Conservation (phyloP, 2,888 invertebrate species). For the Pocota personata region DNA sequence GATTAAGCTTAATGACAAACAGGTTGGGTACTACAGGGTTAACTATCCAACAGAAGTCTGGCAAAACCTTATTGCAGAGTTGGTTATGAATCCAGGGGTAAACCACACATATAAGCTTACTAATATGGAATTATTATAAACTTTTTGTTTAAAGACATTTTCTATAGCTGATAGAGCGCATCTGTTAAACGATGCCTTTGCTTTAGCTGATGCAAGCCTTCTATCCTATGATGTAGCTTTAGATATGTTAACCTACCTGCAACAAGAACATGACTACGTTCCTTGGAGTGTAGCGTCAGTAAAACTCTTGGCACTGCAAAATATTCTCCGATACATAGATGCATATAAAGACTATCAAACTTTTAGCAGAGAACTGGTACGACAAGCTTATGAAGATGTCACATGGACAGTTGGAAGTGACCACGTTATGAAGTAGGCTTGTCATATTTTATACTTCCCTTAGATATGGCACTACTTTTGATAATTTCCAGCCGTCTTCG, state of each 20-base stretch:
- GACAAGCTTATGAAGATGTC: slow-evolving; percentile 85
- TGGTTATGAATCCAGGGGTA: slow-evolving; percentile 75
- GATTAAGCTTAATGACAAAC: slow-evolving; percentile 92
- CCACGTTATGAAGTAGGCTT: slow-evolving; percentile 78
- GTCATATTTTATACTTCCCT: background rate
- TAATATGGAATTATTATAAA: too few species aligned
- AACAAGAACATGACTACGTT: slow-evolving; percentile 86
- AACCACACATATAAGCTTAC: background rate
- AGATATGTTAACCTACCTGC: slow-evolving; percentile 87
- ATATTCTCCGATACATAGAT: slow-evolving; percentile 84
- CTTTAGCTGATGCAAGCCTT: slow-evolving; percentile 88
- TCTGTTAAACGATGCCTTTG: slow-evolving; percentile 91
- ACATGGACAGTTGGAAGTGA: slow-evolving; percentile 86
- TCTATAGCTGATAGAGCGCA: slow-evolving; percentile 89
- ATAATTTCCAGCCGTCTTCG: slow-evolving; percentile 85
- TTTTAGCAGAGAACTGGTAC: slow-evolving; percentile 85
- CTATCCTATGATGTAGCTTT: slow-evolving; percentile 87
- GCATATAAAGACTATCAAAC: slow-evolving; percentile 84
- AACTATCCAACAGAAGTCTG: slow-evolving; percentile 90
- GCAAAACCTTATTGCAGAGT: slow-evolving; percentile 81
- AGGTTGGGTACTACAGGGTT: slow-evolving; percentile 93
- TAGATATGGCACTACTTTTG: background rate
- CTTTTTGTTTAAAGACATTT: slow-evolving; percentile 78
- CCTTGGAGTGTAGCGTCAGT: slow-evolving; percentile 89
- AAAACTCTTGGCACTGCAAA: slow-evolving; percentile 83